Evolutionary conservation across 2,113 vertebrate genomes (phyloP).

Genomic region (Campylorhamphus procurvoides): DNA sequence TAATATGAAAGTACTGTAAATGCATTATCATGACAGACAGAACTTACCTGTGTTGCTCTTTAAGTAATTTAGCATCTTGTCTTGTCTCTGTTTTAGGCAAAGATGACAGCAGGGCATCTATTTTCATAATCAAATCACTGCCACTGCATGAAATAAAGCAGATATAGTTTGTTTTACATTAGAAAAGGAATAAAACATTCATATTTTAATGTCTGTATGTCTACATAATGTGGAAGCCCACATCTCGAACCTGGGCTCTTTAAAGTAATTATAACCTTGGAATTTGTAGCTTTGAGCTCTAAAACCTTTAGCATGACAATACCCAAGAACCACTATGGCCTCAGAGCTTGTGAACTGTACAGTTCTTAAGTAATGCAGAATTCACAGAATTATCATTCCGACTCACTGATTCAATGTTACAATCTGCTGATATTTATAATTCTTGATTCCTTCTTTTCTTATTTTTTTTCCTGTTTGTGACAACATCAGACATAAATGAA

Average conservation of each 20-base stretch:
- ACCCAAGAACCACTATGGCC: background rate
- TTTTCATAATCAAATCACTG: constrained; percentile 93
- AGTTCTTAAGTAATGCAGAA: background rate
- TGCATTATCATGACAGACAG: background rate
- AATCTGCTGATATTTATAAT: background rate
- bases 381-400: background rate
- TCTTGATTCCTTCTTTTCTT: background rate
- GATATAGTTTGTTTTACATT: background rate
- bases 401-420: background rate
- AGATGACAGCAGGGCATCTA: constrained; percentile 86
- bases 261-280: accelerated
- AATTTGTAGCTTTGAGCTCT: background rate
- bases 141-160: constrained; percentile 71
- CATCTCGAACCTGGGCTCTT: background rate
- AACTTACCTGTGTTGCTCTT: constrained; percentile 87
- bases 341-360: background rate
- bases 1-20: background rate
- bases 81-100: constrained; percentile 81
- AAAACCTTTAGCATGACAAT: background rate
- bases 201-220: background rate
- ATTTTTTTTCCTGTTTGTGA: background rate
- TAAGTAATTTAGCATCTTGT: constrained; percentile 79
- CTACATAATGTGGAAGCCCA: background rate
- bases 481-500: background rate
- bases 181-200: background rate